Base-by-base conservation (phyloP, 2,113 vertebrate genomes). In the Psittacus erithacus region DNA sequence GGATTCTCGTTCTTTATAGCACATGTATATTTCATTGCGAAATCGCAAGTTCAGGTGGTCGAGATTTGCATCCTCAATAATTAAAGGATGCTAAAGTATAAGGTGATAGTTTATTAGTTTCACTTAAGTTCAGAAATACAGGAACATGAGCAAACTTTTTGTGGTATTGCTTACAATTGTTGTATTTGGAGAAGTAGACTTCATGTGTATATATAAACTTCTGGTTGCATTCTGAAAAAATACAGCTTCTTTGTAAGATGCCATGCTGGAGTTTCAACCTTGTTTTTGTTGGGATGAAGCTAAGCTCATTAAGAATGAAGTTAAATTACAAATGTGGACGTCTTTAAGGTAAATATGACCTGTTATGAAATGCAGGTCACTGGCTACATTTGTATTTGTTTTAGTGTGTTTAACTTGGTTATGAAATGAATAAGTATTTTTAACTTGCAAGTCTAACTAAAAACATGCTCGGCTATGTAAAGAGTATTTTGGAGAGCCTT, bases 381-480 rank as follows among this genome's bases (percentile, higher is more conserved):
- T 77, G 52, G 29, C 71, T 59, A 7, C n/a, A 12, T 59, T 86
- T 59, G 3, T 88, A 11, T 88, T 93, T 93, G 53, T 63, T 88
- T 83, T 71, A 78, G 53, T 49, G 68, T 64, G 65, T 4, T 3
- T n/a, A 82, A 47, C 50, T 80, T 81, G 55, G 43, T 78, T 92
- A 47, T 82, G 65, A 88, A 93, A 94, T 91, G 92, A 95, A 95
- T 91, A 95, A 81, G 86, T 88, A 76, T 69, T 85, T 83, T 91
- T 79, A 91, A 69, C 86, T 92, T 13, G 1, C 19, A 77, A 82
- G 68, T 93, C 84, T 89, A 33, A 90, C 59, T 65, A 39, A 84
- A 92, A 95, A 86, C 52, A 44, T 92, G n/a, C 76, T 90, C 43
- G 83, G 82, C 82, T 84, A 46, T 19, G 43, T 92, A 62, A 82